Conservation (phyloP, 92 coral and sea anemone species). For the Pocillopora meandrina region DNA sequence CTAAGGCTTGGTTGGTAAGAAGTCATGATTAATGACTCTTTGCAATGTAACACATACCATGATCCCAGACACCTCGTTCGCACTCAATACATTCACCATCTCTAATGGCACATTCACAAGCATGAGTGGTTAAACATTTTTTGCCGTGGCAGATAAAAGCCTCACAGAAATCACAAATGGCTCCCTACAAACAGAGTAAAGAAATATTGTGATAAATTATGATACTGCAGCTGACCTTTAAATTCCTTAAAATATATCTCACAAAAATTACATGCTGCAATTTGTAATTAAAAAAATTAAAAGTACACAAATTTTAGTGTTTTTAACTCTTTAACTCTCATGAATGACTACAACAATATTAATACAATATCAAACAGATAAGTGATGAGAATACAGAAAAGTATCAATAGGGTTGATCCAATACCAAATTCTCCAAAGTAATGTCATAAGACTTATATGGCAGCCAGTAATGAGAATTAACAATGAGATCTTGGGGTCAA, state of each 20-base stretch:
- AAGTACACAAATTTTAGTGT: too few relatives aligned
- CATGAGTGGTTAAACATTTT: conserved; percentile 95
- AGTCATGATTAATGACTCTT: neutral
- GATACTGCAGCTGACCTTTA: neutral
- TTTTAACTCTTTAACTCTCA: too few relatives aligned
- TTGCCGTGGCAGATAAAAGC: conserved; percentile 93
- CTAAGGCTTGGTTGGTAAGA: too few relatives aligned
- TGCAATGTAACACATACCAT: conserved; percentile 54
- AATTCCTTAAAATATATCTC: neutral
- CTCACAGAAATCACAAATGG: conserved; percentile 98
- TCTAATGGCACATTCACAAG: conserved; percentile 89
- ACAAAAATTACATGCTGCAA: too few relatives aligned
- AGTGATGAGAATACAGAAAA: too few relatives aligned
- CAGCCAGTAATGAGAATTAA: neutral
- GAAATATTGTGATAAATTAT: neutral
- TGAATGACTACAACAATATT: too few relatives aligned
- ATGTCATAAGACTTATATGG: too few relatives aligned
- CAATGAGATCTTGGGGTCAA: neutral
- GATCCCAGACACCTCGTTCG: conserved; percentile 95
- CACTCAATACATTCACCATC: conserved; percentile 94
- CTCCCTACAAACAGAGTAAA: conserved; percentile 69
- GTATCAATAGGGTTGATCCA: too few relatives aligned
- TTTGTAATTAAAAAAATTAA: too few relatives aligned
- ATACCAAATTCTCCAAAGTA: too few relatives aligned
- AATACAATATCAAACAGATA: too few relatives aligned